Evolutionary conservation across 53 echinoderm and acorn worm genomes (phyloP), one percentile per base, ranked within the genome.

Genomic region (Echinometra lucunter): DNA sequence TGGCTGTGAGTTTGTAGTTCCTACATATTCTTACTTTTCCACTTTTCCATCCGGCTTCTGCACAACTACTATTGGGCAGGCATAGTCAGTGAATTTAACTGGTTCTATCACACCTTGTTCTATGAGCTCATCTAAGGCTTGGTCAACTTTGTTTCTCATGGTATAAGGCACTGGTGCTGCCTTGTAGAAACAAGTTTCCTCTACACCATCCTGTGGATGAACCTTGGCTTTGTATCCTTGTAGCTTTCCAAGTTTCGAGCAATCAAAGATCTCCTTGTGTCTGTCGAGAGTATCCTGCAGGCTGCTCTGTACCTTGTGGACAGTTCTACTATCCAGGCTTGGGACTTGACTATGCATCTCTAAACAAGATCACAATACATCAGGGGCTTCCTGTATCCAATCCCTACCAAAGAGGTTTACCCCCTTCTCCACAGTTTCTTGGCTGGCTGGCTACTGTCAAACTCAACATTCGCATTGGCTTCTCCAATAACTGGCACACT

Each of bases 1-100:
- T 97, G 28, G 94, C 94, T 27, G 96, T 95, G 0, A 96, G 91
- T 37, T 94, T 95, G 49, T 94, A 97, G 75, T 97, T 96, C 32
- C 97, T 95, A 94, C 97, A 97, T 7, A 95, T 87, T 21, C 96
- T 28, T 0, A 97, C 72, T 47, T 92, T 88, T 10, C 97, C 96
- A 97, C 72, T 47, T 92, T 47, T 47, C 49, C 49, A 91, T 95
- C 69, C 8, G 95, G 95, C 89, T 95, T 97, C 8, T 35, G 47
- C 3, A 95, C 95, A 9, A 38, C 94, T 35, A 97, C 92, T 4
- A 97, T 95, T n/a, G 95, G 96, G 66, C 95, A 95, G 45, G 97
- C 97, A 53, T 88, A 94, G 30, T 97, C 95, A 0, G 97, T 67
- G 57, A 69, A 91, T 19, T 95, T 95, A 9, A 96, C 96, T 23